Evolutionary conservation across 2,113 vertebrate genomes (phyloP).

Genomic region (Seriola dumerili): DNA sequence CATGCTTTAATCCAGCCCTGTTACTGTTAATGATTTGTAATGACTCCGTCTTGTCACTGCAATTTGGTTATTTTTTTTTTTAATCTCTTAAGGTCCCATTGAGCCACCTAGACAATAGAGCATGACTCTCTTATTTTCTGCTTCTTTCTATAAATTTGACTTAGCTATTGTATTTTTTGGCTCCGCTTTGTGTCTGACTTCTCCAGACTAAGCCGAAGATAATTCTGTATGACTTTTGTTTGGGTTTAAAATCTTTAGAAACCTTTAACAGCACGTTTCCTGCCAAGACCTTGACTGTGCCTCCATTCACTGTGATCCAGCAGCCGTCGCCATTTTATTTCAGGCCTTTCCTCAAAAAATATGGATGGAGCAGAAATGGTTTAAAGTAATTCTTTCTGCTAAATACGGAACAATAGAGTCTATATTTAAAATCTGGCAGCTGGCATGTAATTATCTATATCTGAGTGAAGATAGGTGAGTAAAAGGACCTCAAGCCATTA

Average conservation of each 20-base stretch:
- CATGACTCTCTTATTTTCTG: not conserved
- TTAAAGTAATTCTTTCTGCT: not conserved
- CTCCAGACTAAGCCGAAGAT: slow-evolving; percentile 25
- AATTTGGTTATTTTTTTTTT: not conserved
- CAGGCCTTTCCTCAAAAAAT: not conserved
- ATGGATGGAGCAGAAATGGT: not conserved
- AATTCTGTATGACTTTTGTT: slow-evolving; percentile 5
- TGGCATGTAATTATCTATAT: slow-evolving; percentile 51
- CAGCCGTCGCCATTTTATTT: not conserved
- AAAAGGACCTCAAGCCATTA: slow-evolving; percentile 50
- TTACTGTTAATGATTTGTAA: not conserved
- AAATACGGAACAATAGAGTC: slow-evolving; percentile 29
- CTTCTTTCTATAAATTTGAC: not conserved
- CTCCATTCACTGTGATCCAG: not conserved
- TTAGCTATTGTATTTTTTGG: not conserved
- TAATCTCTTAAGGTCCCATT: not conserved
- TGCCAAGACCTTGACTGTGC: not conserved
- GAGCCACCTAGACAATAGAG: not conserved
- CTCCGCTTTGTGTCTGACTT: not conserved
- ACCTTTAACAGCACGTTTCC: slow-evolving; percentile 8
- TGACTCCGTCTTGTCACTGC: slow-evolving; percentile 7
- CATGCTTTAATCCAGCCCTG: not conserved
- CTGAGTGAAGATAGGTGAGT: slow-evolving; percentile 42
- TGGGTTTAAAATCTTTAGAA: not conserved
- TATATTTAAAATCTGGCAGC: slow-evolving; percentile 29